These are phyloP conservation scores for Vidua macroura DNA, from an alignment of 2,113 vertebrate genomes.

Conservation along the genomic window DNA sequence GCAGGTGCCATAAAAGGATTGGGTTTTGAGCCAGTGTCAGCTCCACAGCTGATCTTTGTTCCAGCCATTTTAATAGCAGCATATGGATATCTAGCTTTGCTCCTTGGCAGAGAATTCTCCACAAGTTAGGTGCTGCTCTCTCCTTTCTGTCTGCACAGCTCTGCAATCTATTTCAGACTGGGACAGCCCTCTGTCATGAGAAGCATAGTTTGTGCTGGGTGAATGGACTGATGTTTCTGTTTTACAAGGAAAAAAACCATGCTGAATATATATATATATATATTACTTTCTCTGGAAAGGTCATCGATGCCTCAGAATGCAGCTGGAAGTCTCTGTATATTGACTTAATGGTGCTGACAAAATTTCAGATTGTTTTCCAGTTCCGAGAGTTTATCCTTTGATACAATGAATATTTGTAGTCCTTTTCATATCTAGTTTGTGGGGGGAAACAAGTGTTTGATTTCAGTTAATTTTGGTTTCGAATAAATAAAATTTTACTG, in stretches of 20 bases:
- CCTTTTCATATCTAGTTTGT: not conserved
- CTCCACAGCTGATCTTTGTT: not conserved
- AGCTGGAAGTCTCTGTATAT: not conserved
- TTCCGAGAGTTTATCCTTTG: not conserved
- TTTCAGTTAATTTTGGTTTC: not conserved
- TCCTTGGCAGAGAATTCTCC: not conserved
- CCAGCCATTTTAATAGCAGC: not conserved
- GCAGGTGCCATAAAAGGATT: not conserved
- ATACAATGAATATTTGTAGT: not conserved
- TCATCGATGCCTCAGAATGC: not conserved
- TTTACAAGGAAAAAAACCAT: not conserved
- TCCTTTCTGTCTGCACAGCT: not conserved
- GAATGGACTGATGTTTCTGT: not conserved
- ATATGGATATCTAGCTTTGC: not conserved
- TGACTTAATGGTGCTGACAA: not conserved
- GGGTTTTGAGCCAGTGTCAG: not conserved
- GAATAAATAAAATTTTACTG: not conserved
- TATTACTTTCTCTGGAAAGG: not conserved
- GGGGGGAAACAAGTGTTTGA: not conserved
- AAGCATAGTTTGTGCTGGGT: not conserved
- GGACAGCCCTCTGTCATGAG: not conserved
- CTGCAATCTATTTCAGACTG: not conserved
- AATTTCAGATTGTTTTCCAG: not conserved
- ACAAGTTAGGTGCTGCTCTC: not conserved
- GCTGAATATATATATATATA: not conserved